phyloP scores from a whole-genome alignment of 2,888 invertebrate species.

The Drosophila nr. perissopoda region DNA sequence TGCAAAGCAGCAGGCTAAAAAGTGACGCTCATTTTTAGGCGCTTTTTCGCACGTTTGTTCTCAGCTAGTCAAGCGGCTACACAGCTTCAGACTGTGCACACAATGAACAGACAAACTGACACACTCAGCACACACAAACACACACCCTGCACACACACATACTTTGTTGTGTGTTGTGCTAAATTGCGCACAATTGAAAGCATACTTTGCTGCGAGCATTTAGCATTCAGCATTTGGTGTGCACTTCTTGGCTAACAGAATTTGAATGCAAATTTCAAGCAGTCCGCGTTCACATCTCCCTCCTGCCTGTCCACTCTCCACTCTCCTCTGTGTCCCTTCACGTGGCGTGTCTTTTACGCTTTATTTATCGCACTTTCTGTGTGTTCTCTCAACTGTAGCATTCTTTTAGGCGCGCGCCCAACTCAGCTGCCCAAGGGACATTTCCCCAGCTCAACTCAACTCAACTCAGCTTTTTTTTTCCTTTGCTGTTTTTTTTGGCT shows the following conservation, averaged over 20 bases:
- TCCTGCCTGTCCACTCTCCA: not conserved
- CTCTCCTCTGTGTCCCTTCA: not conserved
- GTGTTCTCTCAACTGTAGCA: slow-evolving; percentile 36
- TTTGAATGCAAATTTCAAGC: slow-evolving; percentile 46
- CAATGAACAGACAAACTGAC: slow-evolving; percentile 35
- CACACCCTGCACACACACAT: slow-evolving; percentile 8
- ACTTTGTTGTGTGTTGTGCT: slow-evolving; percentile 66
- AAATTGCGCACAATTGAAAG: slow-evolving; percentile 81
- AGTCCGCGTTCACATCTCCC: not conserved
- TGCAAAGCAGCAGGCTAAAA: not conserved
- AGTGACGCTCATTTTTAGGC: slow-evolving; percentile 52
- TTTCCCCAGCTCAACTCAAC: slow-evolving; percentile 9
- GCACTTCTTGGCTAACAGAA: slow-evolving; percentile 50
- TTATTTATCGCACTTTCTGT: slow-evolving; percentile 64
- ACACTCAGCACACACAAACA: slow-evolving; percentile 40
- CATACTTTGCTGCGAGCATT: slow-evolving; percentile 75
- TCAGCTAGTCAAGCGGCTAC: slow-evolving; percentile 65
- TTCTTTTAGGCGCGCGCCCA: slow-evolving; percentile 41
- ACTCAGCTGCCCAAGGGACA: slow-evolving; percentile 48
- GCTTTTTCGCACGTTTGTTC: slow-evolving; percentile 67
- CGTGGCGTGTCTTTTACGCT: slow-evolving; percentile 18
- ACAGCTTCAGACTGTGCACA: slow-evolving; percentile 14
- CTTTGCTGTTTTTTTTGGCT: slow-evolving; percentile 14
- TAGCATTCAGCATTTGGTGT: slow-evolving; percentile 72
- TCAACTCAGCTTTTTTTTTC: slow-evolving; percentile 19